Conservation (phyloP, 1,140 invertebrate species). For the Meloidogyne chitwoodi region DNA sequence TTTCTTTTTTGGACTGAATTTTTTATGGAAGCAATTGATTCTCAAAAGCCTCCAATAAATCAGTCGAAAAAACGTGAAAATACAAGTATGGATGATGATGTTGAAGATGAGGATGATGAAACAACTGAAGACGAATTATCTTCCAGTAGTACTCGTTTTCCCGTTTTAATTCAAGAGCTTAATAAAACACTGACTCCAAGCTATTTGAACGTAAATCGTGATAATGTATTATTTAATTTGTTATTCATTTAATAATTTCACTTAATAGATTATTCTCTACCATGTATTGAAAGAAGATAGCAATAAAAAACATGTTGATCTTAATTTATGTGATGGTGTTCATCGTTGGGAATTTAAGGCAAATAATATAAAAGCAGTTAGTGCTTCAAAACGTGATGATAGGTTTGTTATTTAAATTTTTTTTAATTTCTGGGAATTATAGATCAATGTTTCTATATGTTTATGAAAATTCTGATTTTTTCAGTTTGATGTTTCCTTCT, state of each 20-base stretch:
- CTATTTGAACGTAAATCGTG: constrained; percentile 51
- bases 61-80: background rate
- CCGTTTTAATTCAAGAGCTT: constrained; percentile 80
- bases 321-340: constrained; percentile 76
- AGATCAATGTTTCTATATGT: constrained; percentile 89
- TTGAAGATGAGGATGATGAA: background rate
- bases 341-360: constrained; percentile 90
- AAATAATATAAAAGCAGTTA: constrained; percentile 82
- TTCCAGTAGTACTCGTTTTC: constrained; percentile 41
- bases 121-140: background rate
- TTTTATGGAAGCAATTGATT: constrained; percentile 85
- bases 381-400: constrained; percentile 86
- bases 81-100: background rate
- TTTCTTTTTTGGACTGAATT: constrained; percentile 92
- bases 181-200: constrained; percentile 67
- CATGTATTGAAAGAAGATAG: constrained; percentile 60
- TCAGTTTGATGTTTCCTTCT: constrained; percentile 95
- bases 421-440: background rate
- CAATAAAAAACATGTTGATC: constrained; percentile 64
- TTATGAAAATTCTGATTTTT: constrained; percentile 94
- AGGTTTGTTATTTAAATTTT: constrained; percentile 60
- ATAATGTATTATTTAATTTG: constrained; percentile 35
- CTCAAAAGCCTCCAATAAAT: constrained; percentile 70
- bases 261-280: constrained; percentile 36
- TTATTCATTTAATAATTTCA: background rate